A percentile compares a stretch with the other conserved stretches of the same genome.
Conservation (phyloP, 2,888 invertebrate species). For the Caenorhabditis sp. region DNA sequence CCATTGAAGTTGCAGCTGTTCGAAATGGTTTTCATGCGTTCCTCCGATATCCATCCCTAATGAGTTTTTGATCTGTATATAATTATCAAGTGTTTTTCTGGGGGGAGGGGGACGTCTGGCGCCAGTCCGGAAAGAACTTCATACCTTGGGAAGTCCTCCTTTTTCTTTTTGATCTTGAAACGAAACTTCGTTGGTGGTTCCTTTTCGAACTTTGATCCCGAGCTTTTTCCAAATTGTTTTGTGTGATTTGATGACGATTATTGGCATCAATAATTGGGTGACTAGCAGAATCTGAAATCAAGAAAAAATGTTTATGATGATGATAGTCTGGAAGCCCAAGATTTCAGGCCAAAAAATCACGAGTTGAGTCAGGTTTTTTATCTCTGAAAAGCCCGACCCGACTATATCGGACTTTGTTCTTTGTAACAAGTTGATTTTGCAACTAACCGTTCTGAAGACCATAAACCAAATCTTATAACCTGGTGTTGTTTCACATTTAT, state of each 20-base stretch:
- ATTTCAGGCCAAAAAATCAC: no score
- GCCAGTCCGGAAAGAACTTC: no score
- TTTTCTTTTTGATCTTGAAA: not conserved
- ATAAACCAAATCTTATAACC: slow-evolving; percentile 16
- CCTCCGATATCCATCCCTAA: slow-evolving; percentile 26
- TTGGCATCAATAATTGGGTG: slow-evolving; percentile 26
- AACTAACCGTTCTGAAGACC: slow-evolving; percentile 4
- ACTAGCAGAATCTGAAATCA: slow-evolving; percentile 23
- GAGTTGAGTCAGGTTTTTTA: no score
- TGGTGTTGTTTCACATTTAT: slow-evolving; percentile 17
- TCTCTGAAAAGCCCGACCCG: no score
- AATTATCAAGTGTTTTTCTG: slow-evolving; percentile 6
- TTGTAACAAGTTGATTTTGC: no score
- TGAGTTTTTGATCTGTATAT: slow-evolving; percentile 17
- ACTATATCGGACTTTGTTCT: no score
- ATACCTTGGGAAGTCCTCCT: not conserved
- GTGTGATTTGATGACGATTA: slow-evolving; percentile 28
- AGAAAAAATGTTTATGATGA: no score
- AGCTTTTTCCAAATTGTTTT: slow-evolving; percentile 28
- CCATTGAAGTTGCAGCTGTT: slow-evolving; percentile 17
- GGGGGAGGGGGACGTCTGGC: no score
- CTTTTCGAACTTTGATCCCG: not conserved
- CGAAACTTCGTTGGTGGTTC: not conserved
- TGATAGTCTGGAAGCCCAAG: no score
- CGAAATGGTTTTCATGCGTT: slow-evolving; percentile 14